These are phyloP conservation scores for Hypomecis punctinalis DNA, from an alignment of 2,888 invertebrate species.

Conservation along the genomic window DNA sequence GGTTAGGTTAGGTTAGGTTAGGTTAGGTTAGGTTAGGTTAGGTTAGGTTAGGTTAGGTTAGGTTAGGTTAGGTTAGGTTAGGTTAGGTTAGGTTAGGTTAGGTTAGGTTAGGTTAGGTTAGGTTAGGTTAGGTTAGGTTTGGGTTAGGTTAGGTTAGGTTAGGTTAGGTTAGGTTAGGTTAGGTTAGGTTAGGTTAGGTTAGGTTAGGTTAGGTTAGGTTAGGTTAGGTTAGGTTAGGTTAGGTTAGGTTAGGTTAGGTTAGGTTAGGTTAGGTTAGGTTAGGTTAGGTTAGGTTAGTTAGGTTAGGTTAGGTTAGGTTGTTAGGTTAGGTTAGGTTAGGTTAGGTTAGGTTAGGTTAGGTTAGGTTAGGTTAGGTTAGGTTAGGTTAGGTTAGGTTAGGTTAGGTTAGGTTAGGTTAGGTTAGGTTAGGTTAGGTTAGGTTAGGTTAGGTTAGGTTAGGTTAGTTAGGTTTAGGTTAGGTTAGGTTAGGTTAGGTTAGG, in stretches of 20 bases:
- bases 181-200: constrained; percentile 4
- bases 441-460: constrained; percentile 14
- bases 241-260: constrained; percentile 18
- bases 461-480: constrained; percentile 11
- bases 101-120: constrained; percentile 22
- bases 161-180: constrained; percentile 29
- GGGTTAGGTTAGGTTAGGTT: constrained; percentile 14
- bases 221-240: constrained; percentile 19
- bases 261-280: constrained; percentile 27
- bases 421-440: constrained; percentile 16
- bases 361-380: constrained; percentile 21
- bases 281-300: constrained; percentile 22
- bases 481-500: constrained; percentile 14
- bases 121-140: constrained; percentile 23
- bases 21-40: constrained; percentile 25
- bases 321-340: constrained; percentile 21
- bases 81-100: constrained; percentile 4
- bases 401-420: constrained; percentile 21
- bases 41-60: constrained; percentile 19
- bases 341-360: constrained; percentile 21
- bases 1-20: constrained; percentile 26
- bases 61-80: constrained; percentile 17
- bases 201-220: background rate
- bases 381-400: constrained; percentile 23
- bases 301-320: constrained; percentile 21